A percentile compares a stretch with the other conserved stretches of the same genome.
These are phyloP conservation scores for Tyrophagus putrescentiae DNA, from an alignment of 1,140 invertebrate species.

Conservation along the genomic window DNA sequence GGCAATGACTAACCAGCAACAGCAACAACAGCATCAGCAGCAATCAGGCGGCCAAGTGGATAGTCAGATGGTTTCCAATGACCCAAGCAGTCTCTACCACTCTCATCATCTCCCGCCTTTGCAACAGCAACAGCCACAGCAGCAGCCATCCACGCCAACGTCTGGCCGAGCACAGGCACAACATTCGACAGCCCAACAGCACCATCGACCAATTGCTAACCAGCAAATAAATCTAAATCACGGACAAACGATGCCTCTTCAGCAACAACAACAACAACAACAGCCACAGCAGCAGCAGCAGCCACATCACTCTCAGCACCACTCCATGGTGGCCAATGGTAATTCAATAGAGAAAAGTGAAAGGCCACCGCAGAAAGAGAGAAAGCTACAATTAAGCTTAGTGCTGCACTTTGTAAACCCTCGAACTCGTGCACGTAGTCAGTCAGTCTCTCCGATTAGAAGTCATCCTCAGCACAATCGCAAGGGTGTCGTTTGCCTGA, in stretches of 20 bases:
- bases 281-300: no score
- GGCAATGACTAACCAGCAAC: slow-evolving; percentile 3
- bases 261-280: background rate
- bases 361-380: no score
- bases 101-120: background rate
- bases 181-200: no score
- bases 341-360: no score
- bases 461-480: no score
- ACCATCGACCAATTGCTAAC: background rate
- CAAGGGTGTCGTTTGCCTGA: no score
- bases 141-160: background rate
- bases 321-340: background rate
- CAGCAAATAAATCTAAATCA: background rate
- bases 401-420: no score
- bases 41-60: background rate
- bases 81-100: background rate
- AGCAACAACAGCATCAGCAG: background rate
- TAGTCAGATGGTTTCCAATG: background rate
- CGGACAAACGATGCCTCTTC: background rate
- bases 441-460: no score
- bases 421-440: no score
- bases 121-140: background rate
- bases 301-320: no score
- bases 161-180: background rate
- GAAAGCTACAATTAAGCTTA: no score